Evolutionary conservation across 2,113 vertebrate species (phyloP).

Genomic region (Pelodiscus sinensis): DNA sequence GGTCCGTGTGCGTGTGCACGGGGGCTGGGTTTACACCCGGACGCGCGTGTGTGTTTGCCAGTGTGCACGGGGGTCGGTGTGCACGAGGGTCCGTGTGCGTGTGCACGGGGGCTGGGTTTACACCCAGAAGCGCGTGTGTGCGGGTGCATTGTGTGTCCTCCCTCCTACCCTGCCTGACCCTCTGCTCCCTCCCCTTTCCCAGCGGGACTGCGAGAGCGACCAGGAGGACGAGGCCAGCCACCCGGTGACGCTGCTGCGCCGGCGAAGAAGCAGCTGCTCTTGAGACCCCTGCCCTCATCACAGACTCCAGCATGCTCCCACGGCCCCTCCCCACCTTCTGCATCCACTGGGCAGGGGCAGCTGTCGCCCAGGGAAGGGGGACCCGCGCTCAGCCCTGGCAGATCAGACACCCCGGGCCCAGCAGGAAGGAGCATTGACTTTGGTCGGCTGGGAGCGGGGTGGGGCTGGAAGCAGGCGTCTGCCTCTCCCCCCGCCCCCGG

Average conservation of each 20-base stretch:
- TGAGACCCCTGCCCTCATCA: not conserved
- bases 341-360: not conserved
- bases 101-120: not conserved
- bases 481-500: not conserved
- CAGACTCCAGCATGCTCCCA: not conserved
- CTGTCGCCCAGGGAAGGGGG: not conserved
- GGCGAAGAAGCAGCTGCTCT: constrained; percentile 81
- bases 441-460: not conserved
- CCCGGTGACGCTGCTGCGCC: constrained; percentile 65
- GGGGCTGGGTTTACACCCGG: not conserved
- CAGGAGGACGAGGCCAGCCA: constrained; percentile 75
- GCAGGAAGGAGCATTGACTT: not conserved
- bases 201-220: constrained; percentile 84
- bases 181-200: not conserved
- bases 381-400: not conserved
- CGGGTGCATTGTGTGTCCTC: not conserved
- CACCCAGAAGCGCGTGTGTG: not conserved
- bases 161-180: not conserved
- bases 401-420: not conserved
- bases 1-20: too few species aligned
- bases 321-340: not conserved
- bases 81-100: too few species aligned
- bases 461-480: not conserved
- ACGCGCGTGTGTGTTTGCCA: too few species aligned
- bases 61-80: not conserved